Conservation (phyloP, 2,888 invertebrate genomes). For the Meteorus cinctellus region DNA sequence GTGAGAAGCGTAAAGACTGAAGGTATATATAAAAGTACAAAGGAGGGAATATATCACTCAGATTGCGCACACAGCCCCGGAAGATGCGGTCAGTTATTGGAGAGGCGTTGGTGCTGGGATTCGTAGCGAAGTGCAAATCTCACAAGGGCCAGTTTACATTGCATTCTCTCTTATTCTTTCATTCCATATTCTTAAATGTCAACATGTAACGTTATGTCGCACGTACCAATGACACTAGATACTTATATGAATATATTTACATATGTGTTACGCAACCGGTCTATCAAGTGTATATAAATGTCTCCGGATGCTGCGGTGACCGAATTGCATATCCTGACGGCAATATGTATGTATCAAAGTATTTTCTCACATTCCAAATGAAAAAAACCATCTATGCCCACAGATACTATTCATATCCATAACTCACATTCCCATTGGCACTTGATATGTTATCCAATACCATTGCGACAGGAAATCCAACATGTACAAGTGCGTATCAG, state of each 20-base stretch:
- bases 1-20: neutral
- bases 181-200: slow-evolving; percentile 33
- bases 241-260: slow-evolving; percentile 57
- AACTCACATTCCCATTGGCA: neutral
- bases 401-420: neutral
- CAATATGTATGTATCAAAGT: slow-evolving; percentile 4
- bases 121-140: slow-evolving; percentile 69
- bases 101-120: slow-evolving; percentile 68
- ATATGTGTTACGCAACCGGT: slow-evolving; percentile 62
- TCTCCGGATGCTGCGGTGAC: slow-evolving; percentile 43
- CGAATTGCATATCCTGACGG: slow-evolving; percentile 22
- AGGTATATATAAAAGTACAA: neutral
- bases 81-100: slow-evolving; percentile 71
- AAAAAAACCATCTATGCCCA: neutral
- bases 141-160: slow-evolving; percentile 73
- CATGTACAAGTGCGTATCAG: too few relatives aligned
- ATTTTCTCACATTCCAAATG: slow-evolving; percentile 33
- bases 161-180: slow-evolving; percentile 37
- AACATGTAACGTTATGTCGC: slow-evolving; percentile 23
- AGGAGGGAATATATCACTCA: slow-evolving; percentile 18
- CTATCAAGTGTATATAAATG: slow-evolving; percentile 47
- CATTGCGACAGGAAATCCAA: neutral
- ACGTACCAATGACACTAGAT: slow-evolving; percentile 62
- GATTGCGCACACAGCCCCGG: slow-evolving; percentile 63
- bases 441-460: slow-evolving; percentile 10